These are phyloP conservation scores for Danionella cerebrum DNA, from an alignment of 2,113 vertebrate species.

Conservation along the genomic window DNA sequence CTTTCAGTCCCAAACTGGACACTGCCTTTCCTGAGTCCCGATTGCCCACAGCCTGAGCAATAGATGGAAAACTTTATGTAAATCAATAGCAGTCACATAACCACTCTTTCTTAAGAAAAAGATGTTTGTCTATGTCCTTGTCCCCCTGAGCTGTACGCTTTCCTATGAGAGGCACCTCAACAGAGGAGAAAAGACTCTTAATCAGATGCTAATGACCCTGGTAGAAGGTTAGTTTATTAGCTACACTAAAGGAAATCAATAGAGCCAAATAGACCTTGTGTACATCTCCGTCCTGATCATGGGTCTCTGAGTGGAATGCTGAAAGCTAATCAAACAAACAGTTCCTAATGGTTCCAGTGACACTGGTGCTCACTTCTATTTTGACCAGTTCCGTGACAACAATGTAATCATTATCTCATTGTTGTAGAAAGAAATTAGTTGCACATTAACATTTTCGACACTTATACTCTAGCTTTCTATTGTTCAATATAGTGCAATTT, in stretches of 20 bases:
- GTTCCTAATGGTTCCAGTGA: not conserved
- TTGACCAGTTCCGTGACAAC: not conserved
- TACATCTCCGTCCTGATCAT: not conserved
- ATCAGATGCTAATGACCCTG: slow-evolving; percentile 57
- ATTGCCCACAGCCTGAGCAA: slow-evolving; percentile 80
- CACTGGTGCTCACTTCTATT: not conserved
- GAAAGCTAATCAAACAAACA: not conserved
- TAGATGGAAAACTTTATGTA: slow-evolving; percentile 5
- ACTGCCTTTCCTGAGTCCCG: slow-evolving; percentile 87
- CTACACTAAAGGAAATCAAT: slow-evolving; percentile 60
- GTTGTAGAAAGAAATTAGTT: too few species aligned
- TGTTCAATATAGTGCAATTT: too few species aligned
- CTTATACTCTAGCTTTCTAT: too few species aligned
- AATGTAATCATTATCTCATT: too few species aligned
- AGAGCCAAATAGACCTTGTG: slow-evolving; percentile 10
- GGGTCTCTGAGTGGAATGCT: slow-evolving; percentile 23
- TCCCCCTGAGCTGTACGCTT: not conserved
- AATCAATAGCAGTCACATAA: not conserved
- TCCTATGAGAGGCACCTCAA: slow-evolving; percentile 12
- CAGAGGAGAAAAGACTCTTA: slow-evolving; percentile 35
- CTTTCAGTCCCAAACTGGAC: slow-evolving; percentile 86
- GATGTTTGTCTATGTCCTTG: not conserved
- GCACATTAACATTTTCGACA: too few species aligned
- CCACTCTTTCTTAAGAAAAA: not conserved
- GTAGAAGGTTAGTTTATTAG: slow-evolving; percentile 63